Conservation (phyloP, 2,113 vertebrate genomes). For the Gallinago media region DNA sequence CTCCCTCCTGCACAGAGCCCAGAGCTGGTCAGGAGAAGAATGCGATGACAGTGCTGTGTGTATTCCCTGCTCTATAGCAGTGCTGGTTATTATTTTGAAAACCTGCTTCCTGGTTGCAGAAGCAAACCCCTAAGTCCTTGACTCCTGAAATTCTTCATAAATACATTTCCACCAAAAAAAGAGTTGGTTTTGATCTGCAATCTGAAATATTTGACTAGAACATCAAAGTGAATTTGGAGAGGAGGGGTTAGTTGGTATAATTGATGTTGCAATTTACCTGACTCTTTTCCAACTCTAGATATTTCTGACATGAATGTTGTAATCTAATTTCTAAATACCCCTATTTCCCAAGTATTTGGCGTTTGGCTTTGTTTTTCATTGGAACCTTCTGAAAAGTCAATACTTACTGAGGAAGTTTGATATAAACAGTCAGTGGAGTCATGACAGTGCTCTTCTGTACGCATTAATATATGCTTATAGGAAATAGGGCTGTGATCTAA, state of each 20-base stretch:
- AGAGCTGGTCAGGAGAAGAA: background rate
- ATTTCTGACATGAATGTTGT: constrained; percentile 31
- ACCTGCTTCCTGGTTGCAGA: background rate
- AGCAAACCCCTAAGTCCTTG: background rate
- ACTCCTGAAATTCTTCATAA: background rate
- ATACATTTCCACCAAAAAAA: background rate
- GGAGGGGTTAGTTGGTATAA: constrained; percentile 5
- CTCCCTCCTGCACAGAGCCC: background rate
- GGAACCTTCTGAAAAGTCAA: background rate
- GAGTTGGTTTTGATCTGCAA: background rate
- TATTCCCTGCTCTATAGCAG: background rate
- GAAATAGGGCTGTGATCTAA: background rate
- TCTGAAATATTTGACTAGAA: background rate
- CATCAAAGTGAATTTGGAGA: background rate
- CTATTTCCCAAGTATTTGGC: background rate
- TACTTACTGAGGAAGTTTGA: background rate
- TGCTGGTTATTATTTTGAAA: background rate
- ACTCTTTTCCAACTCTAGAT: background rate
- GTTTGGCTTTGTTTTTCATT: background rate
- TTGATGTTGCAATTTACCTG: constrained; percentile 16
- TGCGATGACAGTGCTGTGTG: rapidly evolving
- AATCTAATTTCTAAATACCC: constrained; percentile 25
- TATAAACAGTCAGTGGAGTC: background rate
- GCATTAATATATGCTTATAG: background rate
- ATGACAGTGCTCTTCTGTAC: background rate